Percentiles rank a stretch among this genome's conserved stretches.
These are phyloP conservation scores for Venustoraphidia nigricollis DNA, from an alignment of 2,888 invertebrate genomes.

Conservation along the genomic window DNA sequence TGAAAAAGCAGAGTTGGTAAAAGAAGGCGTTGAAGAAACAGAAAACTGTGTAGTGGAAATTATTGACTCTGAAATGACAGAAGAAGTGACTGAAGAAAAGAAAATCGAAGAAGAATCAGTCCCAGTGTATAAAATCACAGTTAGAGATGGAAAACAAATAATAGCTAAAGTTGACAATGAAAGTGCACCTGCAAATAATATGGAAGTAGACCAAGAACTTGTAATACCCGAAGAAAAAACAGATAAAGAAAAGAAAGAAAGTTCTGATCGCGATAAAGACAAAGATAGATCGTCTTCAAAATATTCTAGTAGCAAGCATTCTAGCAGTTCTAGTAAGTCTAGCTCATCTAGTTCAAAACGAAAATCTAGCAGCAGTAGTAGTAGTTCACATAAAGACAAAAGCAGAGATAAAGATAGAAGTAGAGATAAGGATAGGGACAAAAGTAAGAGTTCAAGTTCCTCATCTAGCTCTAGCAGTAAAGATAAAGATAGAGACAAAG, in stretches of 20 bases:
- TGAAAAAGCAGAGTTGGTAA: constrained; percentile 6
- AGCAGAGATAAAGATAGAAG: constrained; percentile 16
- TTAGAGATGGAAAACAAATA: constrained; percentile 58
- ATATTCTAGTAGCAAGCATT: constrained; percentile 6
- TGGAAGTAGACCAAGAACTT: constrained; percentile 18
- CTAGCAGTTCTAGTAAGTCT: constrained; percentile 5
- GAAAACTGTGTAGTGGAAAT: not conserved
- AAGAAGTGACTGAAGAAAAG: constrained; percentile 6
- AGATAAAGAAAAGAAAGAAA: constrained; percentile 12
- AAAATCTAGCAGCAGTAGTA: constrained; percentile 23
- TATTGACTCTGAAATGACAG: not conserved
- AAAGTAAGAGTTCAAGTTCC: constrained; percentile 16
- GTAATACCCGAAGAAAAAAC: constrained; percentile 15
- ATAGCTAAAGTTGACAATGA: constrained; percentile 38
- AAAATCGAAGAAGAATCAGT: constrained; percentile 5
- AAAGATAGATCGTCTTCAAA: constrained; percentile 21
- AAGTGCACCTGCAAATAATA: constrained; percentile 4
- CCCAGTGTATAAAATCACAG: constrained; percentile 41
- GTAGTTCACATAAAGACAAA: constrained; percentile 24
- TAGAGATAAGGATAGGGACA: constrained; percentile 19
- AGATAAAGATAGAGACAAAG: constrained; percentile 24
- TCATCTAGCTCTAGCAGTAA: constrained; percentile 18
- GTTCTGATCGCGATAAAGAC: constrained; percentile 14
- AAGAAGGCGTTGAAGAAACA: constrained; percentile 4
- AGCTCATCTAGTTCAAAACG: constrained; percentile 14